phyloP scores from a whole-genome alignment of 1,140 invertebrate genomes.

The Proctacanthus coquilletti region DNA sequence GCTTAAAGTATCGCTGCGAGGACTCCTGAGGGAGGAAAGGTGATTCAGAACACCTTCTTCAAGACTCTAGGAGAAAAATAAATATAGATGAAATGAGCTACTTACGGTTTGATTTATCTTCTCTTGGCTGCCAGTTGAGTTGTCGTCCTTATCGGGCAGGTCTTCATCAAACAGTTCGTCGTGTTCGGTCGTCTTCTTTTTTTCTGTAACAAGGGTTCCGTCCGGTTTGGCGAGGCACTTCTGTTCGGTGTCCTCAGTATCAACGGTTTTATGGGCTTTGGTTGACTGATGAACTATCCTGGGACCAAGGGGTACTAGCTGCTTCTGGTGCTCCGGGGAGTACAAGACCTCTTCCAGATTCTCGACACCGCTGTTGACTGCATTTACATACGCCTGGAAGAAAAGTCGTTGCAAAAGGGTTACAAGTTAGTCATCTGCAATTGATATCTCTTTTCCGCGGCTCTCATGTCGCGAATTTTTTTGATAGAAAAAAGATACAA shows the following conservation, averaged over 20 bases:
- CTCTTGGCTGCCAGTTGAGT: conserved; percentile 12
- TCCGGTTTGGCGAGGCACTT: conserved; percentile 49
- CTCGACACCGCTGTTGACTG: conserved; percentile 46
- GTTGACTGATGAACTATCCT: conserved; percentile 57
- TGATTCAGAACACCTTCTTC: too few species aligned
- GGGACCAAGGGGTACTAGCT: conserved; percentile 45
- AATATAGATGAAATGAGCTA: not conserved
- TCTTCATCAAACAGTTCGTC: conserved; percentile 67
- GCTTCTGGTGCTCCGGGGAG: conserved; percentile 39
- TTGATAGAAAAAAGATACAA: too few species aligned
- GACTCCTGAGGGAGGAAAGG: conserved; percentile 14
- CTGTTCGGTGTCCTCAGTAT: conserved; percentile 64
- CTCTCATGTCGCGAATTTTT: too few species aligned
- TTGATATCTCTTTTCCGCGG: too few species aligned
- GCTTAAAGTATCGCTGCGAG: conserved; percentile 28
- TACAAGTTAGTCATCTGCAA: too few species aligned
- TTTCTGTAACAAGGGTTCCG: conserved; percentile 74
- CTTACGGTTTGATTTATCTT: conserved; percentile 17
- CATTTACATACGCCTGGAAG: conserved; percentile 54
- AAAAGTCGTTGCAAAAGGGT: conserved; percentile 15
- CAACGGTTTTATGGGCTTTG: conserved; percentile 59
- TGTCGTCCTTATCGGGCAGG: conserved; percentile 41
- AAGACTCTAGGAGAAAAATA: conserved; percentile 2
- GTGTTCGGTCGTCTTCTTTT: conserved; percentile 60
- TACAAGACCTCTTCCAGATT: conserved; percentile 52